Conservation (phyloP, 1,140 invertebrate species). For the Frieseomelitta varia region DNA sequence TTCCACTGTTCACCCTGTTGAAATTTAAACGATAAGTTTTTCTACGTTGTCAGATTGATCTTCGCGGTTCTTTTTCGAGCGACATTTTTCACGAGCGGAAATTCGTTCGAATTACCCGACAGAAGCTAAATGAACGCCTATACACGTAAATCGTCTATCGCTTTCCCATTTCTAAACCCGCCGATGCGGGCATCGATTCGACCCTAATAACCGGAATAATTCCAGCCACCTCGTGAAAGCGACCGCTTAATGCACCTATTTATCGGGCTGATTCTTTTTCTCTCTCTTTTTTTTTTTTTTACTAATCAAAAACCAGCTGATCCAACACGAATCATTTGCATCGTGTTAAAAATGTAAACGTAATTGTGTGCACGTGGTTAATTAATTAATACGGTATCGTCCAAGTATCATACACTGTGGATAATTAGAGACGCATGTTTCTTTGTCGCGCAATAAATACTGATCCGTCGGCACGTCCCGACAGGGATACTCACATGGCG, state of each 20-base stretch:
- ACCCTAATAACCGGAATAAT: constrained; percentile 44
- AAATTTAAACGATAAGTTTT: background rate
- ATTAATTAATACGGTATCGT: background rate
- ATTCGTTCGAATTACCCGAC: background rate
- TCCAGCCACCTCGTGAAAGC: constrained; percentile 21
- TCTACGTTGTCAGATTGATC: background rate
- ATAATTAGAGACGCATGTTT: constrained; percentile 27
- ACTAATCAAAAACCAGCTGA: too few relatives aligned
- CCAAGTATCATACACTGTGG: background rate
- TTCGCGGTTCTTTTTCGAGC: background rate
- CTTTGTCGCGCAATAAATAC: constrained; percentile 13
- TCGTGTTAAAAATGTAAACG: background rate
- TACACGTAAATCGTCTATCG: constrained; percentile 21
- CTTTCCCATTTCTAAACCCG: constrained; percentile 40
- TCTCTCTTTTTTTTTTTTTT: too few relatives aligned
- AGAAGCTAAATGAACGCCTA: constrained; percentile 5
- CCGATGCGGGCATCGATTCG: constrained; percentile 36
- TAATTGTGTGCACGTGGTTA: background rate
- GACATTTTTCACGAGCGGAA: background rate
- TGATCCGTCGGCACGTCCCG: constrained; percentile 33
- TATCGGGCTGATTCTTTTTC: background rate
- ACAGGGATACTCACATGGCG: constrained; percentile 39
- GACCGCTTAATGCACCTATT: constrained; percentile 11
- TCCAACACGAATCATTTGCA: background rate
- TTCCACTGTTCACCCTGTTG: too few relatives aligned